These are phyloP conservation scores for Drosophila paramelanica DNA, from an alignment of 2,888 invertebrate species.

Conservation along the genomic window DNA sequence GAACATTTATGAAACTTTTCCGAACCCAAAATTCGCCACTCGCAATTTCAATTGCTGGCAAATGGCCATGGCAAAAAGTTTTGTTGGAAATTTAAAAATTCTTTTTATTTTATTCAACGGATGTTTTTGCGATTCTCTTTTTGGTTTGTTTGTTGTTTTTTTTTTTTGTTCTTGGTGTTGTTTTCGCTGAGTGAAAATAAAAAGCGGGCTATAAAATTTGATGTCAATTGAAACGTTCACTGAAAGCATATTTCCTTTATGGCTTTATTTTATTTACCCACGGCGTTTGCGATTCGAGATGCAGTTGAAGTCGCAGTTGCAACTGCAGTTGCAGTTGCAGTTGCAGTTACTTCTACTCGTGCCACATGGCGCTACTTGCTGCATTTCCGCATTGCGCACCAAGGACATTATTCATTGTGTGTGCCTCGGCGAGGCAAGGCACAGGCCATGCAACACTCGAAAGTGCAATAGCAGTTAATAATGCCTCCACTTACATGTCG, in stretches of 20 bases:
- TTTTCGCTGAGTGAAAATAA: constrained; percentile 61
- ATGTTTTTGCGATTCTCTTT: constrained; percentile 1
- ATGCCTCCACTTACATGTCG: constrained; percentile 69
- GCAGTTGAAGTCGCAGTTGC: constrained; percentile 5
- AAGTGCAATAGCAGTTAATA: constrained; percentile 77
- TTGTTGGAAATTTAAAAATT: constrained; percentile 30
- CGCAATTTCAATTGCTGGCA: constrained; percentile 43
- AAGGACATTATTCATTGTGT: constrained; percentile 76
- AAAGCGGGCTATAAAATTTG: constrained; percentile 66
- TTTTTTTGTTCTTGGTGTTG: not conserved
- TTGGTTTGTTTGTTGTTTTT: not conserved
- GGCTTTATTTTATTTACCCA: constrained; percentile 73
- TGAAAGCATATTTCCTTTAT: constrained; percentile 74
- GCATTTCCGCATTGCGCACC: constrained; percentile 75
- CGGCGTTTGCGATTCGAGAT: constrained; percentile 16
- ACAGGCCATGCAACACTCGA: constrained; percentile 63
- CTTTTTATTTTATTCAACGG: constrained; percentile 22
- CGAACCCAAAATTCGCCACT: constrained; percentile 17
- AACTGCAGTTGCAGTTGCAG: not conserved
- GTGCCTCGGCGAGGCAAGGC: constrained; percentile 5
- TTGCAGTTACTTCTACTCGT: constrained; percentile 16
- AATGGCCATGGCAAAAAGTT: constrained; percentile 43
- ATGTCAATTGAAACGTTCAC: constrained; percentile 73
- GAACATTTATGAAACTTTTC: constrained; percentile 62
- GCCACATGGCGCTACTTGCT: constrained; percentile 35